Conservation (phyloP, 2,888 invertebrate genomes). For the Mesorhabditis spiculigera region DNA sequence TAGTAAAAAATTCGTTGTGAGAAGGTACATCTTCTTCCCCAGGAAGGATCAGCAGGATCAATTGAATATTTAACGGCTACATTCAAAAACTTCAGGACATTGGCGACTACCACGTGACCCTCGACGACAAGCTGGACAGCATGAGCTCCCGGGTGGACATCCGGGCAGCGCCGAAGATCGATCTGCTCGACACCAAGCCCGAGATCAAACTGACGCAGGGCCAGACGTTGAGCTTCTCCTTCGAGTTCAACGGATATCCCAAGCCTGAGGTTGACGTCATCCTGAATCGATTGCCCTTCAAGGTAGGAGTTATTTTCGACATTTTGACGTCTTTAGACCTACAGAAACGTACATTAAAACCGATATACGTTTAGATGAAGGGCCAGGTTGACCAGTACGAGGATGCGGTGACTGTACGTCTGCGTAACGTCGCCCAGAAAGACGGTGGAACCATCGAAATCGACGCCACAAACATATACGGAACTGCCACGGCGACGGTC, state of each 20-base stretch:
- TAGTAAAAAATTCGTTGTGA: too few species aligned
- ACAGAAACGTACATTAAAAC: background rate
- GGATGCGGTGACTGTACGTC: conserved; percentile 11
- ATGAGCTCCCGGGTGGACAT: background rate
- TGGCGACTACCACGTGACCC: background rate
- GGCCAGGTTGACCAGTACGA: conserved; percentile 13
- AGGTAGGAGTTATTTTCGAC: background rate
- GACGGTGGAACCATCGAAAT: conserved; percentile 11
- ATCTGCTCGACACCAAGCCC: background rate
- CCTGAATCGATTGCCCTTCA: conserved; percentile 12
- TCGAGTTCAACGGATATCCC: conserved; percentile 8
- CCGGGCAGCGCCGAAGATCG: conserved; percentile 1
- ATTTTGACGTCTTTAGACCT: background rate
- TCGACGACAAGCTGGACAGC: background rate
- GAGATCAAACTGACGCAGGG: conserved; percentile 7
- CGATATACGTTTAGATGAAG: background rate
- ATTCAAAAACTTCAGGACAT: background rate
- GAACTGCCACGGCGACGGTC: background rate
- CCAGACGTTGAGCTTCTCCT: conserved; percentile 11
- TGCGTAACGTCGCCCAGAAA: background rate
- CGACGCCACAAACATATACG: conserved; percentile 7
- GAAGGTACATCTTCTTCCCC: too few species aligned
- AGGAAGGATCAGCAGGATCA: too few species aligned
- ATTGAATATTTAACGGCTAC: too few species aligned
- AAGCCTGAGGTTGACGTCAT: conserved; percentile 9